Percentiles rank a stretch among this genome's conserved stretches.
phyloP scores from a whole-genome alignment of 2,888 invertebrate genomes.

The Drosophila birchii region DNA sequence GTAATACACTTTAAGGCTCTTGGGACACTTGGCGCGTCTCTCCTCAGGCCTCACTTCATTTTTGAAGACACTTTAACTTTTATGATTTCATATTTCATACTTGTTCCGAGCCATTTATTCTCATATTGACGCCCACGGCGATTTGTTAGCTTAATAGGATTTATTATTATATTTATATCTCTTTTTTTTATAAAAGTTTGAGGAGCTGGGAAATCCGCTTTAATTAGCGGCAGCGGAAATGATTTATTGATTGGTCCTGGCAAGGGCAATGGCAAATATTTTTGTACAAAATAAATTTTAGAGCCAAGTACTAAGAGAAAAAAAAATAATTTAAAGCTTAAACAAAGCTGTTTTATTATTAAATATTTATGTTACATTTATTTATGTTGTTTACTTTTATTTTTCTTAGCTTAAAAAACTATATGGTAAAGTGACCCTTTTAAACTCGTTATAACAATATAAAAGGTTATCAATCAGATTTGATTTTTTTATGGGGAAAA shows the following conservation, averaged over 20 bases:
- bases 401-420: neutral
- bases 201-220: conserved; percentile 43
- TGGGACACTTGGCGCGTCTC: conserved; percentile 22
- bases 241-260: conserved; percentile 61
- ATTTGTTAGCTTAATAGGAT: conserved; percentile 37
- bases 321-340: neutral
- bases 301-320: neutral
- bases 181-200: neutral
- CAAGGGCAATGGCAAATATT: conserved; percentile 2
- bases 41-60: neutral
- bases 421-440: too few species aligned
- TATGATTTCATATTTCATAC: conserved; percentile 21
- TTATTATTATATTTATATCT: conserved; percentile 9
- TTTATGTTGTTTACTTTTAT: neutral
- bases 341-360: neutral
- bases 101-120: conserved; percentile 35
- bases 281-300: neutral
- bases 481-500: too few species aligned
- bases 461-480: too few species aligned
- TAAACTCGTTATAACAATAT: too few species aligned
- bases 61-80: conserved; percentile 37
- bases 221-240: conserved; percentile 64
- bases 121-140: conserved; percentile 39
- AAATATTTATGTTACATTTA: neutral
- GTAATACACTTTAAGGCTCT: conserved; percentile 41